Base-by-base conservation (phyloP, 2,113 vertebrate species). In the Tretioscincus oriximinensis region DNA sequence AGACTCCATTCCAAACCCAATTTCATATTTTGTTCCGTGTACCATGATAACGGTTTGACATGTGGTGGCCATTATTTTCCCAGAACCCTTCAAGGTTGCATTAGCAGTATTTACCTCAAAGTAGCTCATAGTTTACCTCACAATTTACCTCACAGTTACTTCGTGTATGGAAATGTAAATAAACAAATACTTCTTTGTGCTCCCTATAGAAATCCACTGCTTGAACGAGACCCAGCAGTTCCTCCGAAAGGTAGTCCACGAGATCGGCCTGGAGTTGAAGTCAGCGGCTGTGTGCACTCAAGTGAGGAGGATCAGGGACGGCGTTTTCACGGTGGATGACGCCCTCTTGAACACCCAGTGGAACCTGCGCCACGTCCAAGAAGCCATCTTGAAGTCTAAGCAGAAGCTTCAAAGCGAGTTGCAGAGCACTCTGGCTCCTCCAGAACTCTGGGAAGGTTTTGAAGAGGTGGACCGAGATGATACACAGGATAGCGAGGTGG, bases 181-280 rank as follows among this genome's bases (percentile, higher is more conserved):
- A 41, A 41, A 41, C 5, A 41, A 41, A 41, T 5, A 41, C 54
- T 5, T 69, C 63, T 26, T 91, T 45, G 87, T 10, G 85, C 64
- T 81, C 78, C 61, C 80, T 45, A 45, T 90, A 99, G 98, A 98
- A 94, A 93, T 98, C 73, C 97, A 96, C 21, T 99, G 97, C 82
- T 45, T 99, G 84, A 97, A 99, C 0, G 98, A 99, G 93, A 99
- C 97, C 0, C 97, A 97, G 93, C 95, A 94, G 88, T 97, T 97
- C 87, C 93, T 99, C 20, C 85, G 97, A 7, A 98, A 93, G 88
- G 51, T 98, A 24, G 93, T 99, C 51, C 98, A 99, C 0, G 98
- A 99, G 86, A 94, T 99, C 0, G 98, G 98, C 3, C 91, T 99
- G 74, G 98, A 99, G 91, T 95, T 99, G 80, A 97, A 95, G 86